phyloP scores from a whole-genome alignment of 2,888 invertebrate genomes.

The Drosophila histrio region DNA sequence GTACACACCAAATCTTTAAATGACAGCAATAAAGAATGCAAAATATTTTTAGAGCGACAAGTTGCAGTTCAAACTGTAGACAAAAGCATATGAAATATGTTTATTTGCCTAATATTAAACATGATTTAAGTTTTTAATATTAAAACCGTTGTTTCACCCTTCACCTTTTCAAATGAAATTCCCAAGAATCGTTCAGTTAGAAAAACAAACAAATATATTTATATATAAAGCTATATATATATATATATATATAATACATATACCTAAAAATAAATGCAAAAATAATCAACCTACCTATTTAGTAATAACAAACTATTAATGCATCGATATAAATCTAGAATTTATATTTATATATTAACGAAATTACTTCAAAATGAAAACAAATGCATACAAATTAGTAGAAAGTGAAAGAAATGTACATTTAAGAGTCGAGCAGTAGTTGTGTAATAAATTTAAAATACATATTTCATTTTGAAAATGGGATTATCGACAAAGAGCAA shows the following conservation, averaged over 20 bases:
- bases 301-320: conserved; percentile 66
- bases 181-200: conserved; percentile 49
- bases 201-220: conserved; percentile 40
- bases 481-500: conserved; percentile 50
- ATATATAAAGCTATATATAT: conserved; percentile 29
- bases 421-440: conserved; percentile 66
- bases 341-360: conserved; percentile 69
- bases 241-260: conserved; percentile 31
- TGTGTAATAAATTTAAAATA: conserved; percentile 67
- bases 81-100: conserved; percentile 71
- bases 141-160: conserved; percentile 33
- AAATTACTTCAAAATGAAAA: conserved; percentile 52
- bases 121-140: conserved; percentile 23
- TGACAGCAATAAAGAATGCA: conserved; percentile 48
- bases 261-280: conserved; percentile 51
- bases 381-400: conserved; percentile 70
- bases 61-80: conserved; percentile 45
- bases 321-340: conserved; percentile 71
- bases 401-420: conserved; percentile 59
- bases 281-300: conserved; percentile 77
- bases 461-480: conserved; percentile 58
- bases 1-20: conserved; percentile 65
- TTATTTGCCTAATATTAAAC: conserved; percentile 46
- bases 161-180: conserved; percentile 30
- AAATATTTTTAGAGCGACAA: conserved; percentile 45